A percentile compares a stretch with the other conserved stretches of the same genome.
Evolutionary conservation across 2,888 invertebrate species (phyloP).

Genomic region (Coleophora flavipennella): DNA sequence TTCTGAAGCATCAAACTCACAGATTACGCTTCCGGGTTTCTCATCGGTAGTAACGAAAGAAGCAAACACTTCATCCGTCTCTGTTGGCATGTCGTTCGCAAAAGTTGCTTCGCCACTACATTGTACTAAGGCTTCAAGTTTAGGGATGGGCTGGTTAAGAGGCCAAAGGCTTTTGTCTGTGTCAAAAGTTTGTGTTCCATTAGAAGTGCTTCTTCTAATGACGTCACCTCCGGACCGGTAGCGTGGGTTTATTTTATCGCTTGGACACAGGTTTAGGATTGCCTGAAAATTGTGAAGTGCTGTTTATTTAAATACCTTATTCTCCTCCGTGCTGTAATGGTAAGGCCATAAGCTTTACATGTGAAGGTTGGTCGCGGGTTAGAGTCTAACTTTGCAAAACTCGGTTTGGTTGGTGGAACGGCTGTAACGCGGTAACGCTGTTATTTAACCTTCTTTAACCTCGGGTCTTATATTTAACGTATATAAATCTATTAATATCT

Average conservation of each 20-base stretch:
- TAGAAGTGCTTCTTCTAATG: slow-evolving; percentile 57
- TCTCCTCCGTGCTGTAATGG: too few species aligned
- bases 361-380: too few species aligned
- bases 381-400: too few species aligned
- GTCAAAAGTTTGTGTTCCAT: slow-evolving; percentile 73
- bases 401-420: too few species aligned
- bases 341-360: too few species aligned
- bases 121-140: slow-evolving; percentile 64
- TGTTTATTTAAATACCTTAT: too few species aligned
- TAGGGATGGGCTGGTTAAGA: slow-evolving; percentile 74
- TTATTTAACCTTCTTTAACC: too few species aligned
- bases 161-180: slow-evolving; percentile 75
- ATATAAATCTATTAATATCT: too few species aligned
- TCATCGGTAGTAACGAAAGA: slow-evolving; percentile 70
- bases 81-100: slow-evolving; percentile 67
- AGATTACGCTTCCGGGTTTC: slow-evolving; percentile 31
- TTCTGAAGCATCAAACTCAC: slow-evolving; percentile 58
- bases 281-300: slow-evolving; percentile 8
- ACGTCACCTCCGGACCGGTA: slow-evolving; percentile 62
- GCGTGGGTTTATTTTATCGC: slow-evolving; percentile 36
- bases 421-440: too few species aligned
- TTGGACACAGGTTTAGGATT: slow-evolving; percentile 56
- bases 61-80: slow-evolving; percentile 68
- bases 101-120: slow-evolving; percentile 73
- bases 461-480: too few species aligned